phyloP scores from a whole-genome alignment of 2,113 vertebrate genomes.

The Pterocles burchelli region DNA sequence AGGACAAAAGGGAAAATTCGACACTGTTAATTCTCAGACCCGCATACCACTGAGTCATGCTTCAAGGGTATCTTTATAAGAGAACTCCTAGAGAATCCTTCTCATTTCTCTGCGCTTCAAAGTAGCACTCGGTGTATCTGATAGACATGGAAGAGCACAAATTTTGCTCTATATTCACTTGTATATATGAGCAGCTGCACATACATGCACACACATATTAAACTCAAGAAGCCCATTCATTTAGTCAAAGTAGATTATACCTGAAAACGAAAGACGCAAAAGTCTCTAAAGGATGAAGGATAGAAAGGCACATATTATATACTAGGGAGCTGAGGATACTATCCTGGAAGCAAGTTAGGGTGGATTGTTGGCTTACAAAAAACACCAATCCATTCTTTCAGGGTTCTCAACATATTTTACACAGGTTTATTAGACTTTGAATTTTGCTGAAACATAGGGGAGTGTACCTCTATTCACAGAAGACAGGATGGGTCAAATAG shows the following conservation, averaged over 20 bases:
- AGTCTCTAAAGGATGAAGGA: not conserved
- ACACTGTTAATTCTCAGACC: not conserved
- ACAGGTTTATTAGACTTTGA: not conserved
- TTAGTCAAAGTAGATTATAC: not conserved
- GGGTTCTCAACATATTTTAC: not conserved
- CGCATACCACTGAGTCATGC: not conserved
- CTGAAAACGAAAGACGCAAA: not conserved
- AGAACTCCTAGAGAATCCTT: not conserved
- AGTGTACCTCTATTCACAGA: not conserved
- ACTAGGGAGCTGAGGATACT: not conserved
- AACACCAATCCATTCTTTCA: not conserved
- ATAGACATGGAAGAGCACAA: not conserved
- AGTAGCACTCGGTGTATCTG: not conserved
- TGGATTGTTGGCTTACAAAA: not conserved
- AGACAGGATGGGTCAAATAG: not conserved
- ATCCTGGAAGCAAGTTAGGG: not conserved
- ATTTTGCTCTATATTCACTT: not conserved
- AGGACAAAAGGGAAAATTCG: not conserved
- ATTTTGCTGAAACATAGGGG: not conserved
- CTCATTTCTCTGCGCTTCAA: not conserved
- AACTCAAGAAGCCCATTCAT: not conserved
- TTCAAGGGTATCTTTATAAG: not conserved
- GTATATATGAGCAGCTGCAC: not conserved
- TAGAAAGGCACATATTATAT: not conserved
- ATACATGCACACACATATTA: not conserved